Evolutionary conservation across 2,888 invertebrate genomes (phyloP).

Genomic region (Celastrina argiolus): DNA sequence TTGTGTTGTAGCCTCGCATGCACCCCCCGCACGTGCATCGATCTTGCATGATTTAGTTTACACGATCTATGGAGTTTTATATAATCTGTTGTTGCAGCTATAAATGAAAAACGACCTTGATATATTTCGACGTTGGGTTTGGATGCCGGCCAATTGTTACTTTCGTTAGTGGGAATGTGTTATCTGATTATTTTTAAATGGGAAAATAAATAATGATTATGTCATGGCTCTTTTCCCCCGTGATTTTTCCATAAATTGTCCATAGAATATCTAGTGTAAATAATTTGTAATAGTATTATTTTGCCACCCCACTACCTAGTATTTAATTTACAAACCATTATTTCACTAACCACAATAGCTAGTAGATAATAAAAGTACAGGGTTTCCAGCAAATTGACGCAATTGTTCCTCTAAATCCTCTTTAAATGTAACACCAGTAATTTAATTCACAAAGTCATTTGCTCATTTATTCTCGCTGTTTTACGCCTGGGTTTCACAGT

Average conservation of each 20-base stretch:
- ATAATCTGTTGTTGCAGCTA: slow-evolving; percentile 28
- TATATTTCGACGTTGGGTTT: slow-evolving; percentile 32
- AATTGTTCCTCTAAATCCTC: neutral
- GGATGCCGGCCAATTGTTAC: slow-evolving; percentile 34
- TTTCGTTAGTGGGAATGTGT: slow-evolving; percentile 28
- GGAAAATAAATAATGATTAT: slow-evolving; percentile 10
- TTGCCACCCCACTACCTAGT: neutral
- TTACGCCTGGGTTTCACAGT: neutral
- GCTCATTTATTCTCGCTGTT: neutral
- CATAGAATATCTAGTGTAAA: neutral
- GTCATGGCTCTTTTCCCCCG: neutral
- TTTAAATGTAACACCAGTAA: neutral
- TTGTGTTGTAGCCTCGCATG: slow-evolving; percentile 12
- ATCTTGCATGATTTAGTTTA: slow-evolving; percentile 23
- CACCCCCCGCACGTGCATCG: slow-evolving; percentile 18
- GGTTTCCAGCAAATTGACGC: neutral
- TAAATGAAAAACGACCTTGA: slow-evolving; percentile 36
- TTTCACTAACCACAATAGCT: neutral
- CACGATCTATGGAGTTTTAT: slow-evolving; percentile 24
- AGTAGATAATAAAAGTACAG: neutral
- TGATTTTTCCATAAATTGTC: neutral
- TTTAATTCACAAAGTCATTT: neutral
- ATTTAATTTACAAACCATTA: neutral
- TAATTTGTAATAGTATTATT: neutral
- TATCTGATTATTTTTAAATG: slow-evolving; percentile 16